Conservation (phyloP, 2,888 invertebrate genomes). For the Gandaritis pyraliata region DNA sequence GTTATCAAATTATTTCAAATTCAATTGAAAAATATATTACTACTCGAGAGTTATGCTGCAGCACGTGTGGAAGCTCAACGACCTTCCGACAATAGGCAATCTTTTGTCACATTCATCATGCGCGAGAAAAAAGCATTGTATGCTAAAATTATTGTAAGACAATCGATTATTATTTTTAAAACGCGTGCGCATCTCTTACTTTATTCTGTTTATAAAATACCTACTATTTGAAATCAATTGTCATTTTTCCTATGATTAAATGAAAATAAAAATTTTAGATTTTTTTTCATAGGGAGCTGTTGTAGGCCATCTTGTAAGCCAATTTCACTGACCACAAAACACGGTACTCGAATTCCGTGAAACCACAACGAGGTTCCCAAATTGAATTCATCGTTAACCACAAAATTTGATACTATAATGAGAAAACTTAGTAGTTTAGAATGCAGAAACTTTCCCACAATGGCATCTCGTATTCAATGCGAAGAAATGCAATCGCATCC, state of each 20-base stretch:
- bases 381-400: conserved; percentile 25
- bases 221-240: too few relatives aligned
- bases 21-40: too few relatives aligned
- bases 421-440: conserved; percentile 20
- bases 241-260: too few relatives aligned
- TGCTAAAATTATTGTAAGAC: neutral
- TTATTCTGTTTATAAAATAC: too few relatives aligned
- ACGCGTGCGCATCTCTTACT: too few relatives aligned
- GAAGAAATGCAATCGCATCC: conserved; percentile 24
- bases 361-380: conserved; percentile 28
- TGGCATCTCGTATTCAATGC: conserved; percentile 24
- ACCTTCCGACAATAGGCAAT: neutral
- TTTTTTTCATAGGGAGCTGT: too few relatives aligned
- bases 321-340: conserved; percentile 26
- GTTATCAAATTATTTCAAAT: too few relatives aligned
- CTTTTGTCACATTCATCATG: neutral
- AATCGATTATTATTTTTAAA: too few relatives aligned
- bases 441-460: conserved; percentile 36
- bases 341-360: conserved; percentile 8
- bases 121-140: neutral
- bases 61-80: conserved; percentile 1
- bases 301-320: conserved; percentile 6
- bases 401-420: conserved; percentile 25
- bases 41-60: neutral
- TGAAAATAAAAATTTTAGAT: too few relatives aligned